A percentile compares a stretch with the other conserved stretches of the same genome.
Evolutionary conservation across 2,797 vertebrate species (phyloP).

Genomic region (Luscinia megarhynchos): DNA sequence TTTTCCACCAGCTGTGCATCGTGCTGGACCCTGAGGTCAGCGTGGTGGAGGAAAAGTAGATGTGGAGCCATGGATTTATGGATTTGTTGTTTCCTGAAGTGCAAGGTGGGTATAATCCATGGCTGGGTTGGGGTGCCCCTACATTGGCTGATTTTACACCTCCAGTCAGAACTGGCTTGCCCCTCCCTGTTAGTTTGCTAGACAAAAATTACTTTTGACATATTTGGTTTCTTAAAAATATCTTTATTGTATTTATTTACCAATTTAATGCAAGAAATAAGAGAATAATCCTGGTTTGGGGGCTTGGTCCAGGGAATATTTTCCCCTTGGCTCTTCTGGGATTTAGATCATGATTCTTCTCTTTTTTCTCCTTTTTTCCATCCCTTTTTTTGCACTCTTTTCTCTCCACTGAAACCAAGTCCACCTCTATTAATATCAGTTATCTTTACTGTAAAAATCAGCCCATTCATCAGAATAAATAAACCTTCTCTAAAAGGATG

Average conservation of each 20-base stretch:
- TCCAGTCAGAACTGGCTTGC: not conserved
- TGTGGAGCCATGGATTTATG: not conserved
- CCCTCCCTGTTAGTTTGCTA: not conserved
- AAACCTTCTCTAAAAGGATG: not conserved
- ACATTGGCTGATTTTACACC: accelerated
- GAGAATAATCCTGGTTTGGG: not conserved
- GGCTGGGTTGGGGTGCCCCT: accelerated
- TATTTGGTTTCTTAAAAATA: not conserved
- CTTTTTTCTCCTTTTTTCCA: not conserved
- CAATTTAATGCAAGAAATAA: not conserved
- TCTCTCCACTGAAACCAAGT: not conserved
- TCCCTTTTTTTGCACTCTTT: not conserved
- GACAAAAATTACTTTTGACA: not conserved
- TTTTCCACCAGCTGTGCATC: not conserved
- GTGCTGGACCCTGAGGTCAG: not conserved
- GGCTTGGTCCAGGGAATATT: not conserved
- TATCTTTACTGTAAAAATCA: not conserved
- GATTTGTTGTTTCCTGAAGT: not conserved
- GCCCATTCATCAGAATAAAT: not conserved
- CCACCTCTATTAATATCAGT: not conserved
- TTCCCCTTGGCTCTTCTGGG: not conserved
- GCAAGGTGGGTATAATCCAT: not conserved
- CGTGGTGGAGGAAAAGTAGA: not conserved
- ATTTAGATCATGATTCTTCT: not conserved
- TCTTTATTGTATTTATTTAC: not conserved